Evolutionary conservation across 2,888 invertebrate genomes (phyloP).

Genomic region (Aphodius sticticus): DNA sequence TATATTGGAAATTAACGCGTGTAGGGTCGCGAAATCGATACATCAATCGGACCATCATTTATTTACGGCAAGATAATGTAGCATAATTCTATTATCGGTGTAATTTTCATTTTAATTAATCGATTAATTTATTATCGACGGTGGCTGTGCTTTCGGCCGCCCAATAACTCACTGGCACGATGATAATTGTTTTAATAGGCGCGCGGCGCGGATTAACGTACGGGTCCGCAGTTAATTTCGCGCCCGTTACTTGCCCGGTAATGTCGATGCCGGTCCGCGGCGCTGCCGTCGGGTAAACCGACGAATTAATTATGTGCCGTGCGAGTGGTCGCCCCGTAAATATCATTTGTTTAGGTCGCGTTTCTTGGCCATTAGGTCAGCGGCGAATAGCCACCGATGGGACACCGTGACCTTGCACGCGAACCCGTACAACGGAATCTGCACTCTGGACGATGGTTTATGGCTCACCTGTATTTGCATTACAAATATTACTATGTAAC

Average conservation of each 20-base stretch:
- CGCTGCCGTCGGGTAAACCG: not conserved
- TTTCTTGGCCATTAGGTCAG: not conserved
- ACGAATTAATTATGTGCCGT: not conserved
- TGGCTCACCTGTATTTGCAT: not conserved
- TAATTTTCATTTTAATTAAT: slow-evolving; percentile 4
- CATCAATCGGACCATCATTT: not conserved
- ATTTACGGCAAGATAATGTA: not conserved
- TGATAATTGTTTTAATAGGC: not conserved
- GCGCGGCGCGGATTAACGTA: not conserved
- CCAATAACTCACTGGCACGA: not conserved
- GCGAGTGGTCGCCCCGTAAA: not conserved
- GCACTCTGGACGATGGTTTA: not conserved
- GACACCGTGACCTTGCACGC: not conserved
- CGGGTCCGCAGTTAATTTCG: not conserved
- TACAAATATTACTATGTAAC: not conserved
- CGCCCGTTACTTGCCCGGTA: not conserved
- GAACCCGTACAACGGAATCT: not conserved
- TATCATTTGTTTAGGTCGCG: not conserved
- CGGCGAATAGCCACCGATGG: not conserved
- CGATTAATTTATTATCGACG: not conserved
- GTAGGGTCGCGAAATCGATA: not conserved
- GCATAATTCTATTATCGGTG: not conserved
- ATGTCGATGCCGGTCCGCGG: not conserved
- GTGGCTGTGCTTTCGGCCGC: too few relatives aligned
- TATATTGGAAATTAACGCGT: too few relatives aligned